These are phyloP conservation scores for Pogoniulus pusillus DNA, from an alignment of 2,797 vertebrate genomes.

Conservation along the genomic window DNA sequence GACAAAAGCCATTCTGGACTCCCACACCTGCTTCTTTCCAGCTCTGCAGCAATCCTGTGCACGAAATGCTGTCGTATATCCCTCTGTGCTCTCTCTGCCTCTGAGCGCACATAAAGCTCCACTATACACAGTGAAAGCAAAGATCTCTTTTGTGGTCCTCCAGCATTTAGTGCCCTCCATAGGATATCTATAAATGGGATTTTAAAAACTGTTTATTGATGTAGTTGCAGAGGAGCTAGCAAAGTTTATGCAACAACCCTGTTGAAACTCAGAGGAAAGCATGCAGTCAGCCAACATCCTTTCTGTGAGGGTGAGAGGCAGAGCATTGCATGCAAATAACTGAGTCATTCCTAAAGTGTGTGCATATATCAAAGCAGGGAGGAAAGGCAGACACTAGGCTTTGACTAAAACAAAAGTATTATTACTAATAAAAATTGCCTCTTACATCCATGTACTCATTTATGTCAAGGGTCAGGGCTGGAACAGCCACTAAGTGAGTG, in stretches of 20 bases:
- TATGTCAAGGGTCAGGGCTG: background rate
- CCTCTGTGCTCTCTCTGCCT: background rate
- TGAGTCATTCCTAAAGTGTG: background rate
- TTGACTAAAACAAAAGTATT: background rate
- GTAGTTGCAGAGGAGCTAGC: background rate
- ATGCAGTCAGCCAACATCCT: background rate
- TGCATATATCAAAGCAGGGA: background rate
- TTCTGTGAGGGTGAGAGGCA: background rate
- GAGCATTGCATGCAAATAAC: background rate
- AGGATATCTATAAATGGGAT: background rate
- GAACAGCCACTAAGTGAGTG: too few species aligned
- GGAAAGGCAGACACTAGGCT: background rate
- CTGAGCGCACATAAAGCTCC: background rate
- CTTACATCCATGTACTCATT: background rate
- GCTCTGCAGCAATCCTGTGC: background rate
- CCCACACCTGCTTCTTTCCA: background rate
- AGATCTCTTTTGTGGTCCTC: background rate
- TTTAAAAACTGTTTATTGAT: conserved; percentile 15
- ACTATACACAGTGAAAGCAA: background rate
- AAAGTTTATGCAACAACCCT: conserved; percentile 7
- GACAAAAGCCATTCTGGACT: background rate
- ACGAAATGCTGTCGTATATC: background rate
- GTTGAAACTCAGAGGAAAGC: conserved; percentile 2
- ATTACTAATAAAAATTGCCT: background rate
- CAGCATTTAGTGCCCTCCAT: background rate